phyloP scores from a whole-genome alignment of 2,888 invertebrate species.

The Cetonia aurata region DNA sequence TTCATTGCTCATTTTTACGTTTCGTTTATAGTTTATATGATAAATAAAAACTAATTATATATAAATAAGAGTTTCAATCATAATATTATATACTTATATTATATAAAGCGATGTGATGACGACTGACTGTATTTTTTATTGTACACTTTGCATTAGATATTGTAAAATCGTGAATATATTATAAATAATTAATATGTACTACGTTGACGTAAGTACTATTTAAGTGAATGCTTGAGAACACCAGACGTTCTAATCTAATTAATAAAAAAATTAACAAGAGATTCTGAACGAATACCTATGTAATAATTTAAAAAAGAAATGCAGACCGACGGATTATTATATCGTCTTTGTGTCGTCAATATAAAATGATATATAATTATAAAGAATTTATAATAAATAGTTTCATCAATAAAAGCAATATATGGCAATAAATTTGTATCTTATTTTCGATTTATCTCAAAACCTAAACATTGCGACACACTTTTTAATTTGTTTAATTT shows the following conservation, averaged over 20 bases:
- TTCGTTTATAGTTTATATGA: too few relatives aligned
- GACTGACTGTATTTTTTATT: slow-evolving; percentile 34
- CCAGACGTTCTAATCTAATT: slow-evolving; percentile 8
- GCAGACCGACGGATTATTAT: background rate
- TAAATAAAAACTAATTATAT: too few relatives aligned
- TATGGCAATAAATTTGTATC: slow-evolving; percentile 42
- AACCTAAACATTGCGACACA: background rate
- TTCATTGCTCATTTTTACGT: too few relatives aligned
- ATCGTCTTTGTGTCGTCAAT: slow-evolving; percentile 32
- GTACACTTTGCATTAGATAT: slow-evolving; percentile 2
- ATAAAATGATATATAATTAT: slow-evolving; percentile 24
- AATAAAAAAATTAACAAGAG: background rate
- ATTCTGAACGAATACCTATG: too few relatives aligned
- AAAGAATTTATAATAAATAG: slow-evolving; percentile 34
- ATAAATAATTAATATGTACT: too few relatives aligned
- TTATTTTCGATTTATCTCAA: slow-evolving; percentile 13
- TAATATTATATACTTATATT: background rate
- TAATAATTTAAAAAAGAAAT: too few relatives aligned
- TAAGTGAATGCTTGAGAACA: slow-evolving; percentile 9
- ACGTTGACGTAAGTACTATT: background rate
- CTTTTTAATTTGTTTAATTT: too few relatives aligned
- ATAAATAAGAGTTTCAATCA: too few relatives aligned
- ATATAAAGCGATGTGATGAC: slow-evolving; percentile 1
- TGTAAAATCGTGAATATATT: too few relatives aligned
- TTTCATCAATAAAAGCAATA: slow-evolving; percentile 47